Conservation (phyloP, 1,140 invertebrate species). For the Neotoxoptera formosana region DNA sequence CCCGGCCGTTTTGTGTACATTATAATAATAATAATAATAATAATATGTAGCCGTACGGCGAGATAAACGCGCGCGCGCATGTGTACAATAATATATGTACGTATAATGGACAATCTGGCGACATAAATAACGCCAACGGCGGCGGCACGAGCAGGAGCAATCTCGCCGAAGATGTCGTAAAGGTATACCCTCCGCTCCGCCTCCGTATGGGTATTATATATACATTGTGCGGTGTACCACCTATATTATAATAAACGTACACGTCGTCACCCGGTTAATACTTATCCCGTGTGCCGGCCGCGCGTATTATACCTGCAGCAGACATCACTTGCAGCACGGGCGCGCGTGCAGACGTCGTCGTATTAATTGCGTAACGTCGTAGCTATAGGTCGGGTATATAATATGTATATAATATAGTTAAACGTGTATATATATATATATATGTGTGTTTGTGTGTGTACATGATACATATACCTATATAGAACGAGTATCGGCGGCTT, state of each 20-base stretch:
- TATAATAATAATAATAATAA: not conserved
- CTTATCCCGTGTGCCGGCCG: not conserved
- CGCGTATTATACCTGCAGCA: not conserved
- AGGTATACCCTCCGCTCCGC: too few species aligned
- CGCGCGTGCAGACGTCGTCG: not conserved
- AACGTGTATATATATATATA: not conserved
- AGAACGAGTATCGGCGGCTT: too few species aligned
- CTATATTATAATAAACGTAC: not conserved
- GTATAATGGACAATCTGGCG: not conserved
- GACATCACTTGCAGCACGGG: not conserved
- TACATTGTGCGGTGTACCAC: not conserved
- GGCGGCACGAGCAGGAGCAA: not conserved
- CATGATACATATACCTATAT: too few species aligned
- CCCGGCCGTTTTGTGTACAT: not conserved
- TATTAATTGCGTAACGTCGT: constrained; percentile 15
- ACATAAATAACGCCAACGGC: not conserved
- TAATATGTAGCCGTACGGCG: too few species aligned
- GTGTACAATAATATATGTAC: not conserved
- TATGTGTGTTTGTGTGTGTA: too few species aligned
- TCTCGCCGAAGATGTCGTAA: constrained; percentile 5
- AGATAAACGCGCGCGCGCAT: not conserved
- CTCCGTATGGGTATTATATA: too few species aligned
- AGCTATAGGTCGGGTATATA: not conserved
- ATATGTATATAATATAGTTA: too few species aligned
- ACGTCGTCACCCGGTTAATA: not conserved